A percentile compares a stretch with the other conserved stretches of the same genome.
phyloP scores from a whole-genome alignment of 2,888 invertebrate species.

The Anodontia alba region DNA sequence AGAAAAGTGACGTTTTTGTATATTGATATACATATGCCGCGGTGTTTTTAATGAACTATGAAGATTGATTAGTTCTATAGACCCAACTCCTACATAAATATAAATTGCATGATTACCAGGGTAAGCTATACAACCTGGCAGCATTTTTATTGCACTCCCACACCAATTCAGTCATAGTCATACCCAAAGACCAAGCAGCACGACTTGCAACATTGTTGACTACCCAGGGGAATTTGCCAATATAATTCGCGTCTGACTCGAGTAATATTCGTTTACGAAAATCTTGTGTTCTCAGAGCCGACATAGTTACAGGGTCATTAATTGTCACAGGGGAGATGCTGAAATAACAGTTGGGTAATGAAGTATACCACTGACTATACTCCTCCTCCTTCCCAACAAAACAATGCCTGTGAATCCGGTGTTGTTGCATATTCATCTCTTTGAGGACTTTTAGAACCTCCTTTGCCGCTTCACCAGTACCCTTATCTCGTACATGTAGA shows the following conservation, averaged over 20 bases:
- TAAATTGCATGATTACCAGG: background rate
- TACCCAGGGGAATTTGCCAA: background rate
- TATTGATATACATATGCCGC: no score
- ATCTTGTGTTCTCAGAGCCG: background rate
- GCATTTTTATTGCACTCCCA: background rate
- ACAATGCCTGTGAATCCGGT: background rate
- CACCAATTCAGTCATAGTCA: background rate
- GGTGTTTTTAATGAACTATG: no score
- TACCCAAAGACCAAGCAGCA: background rate
- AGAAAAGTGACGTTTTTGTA: no score
- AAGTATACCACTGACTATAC: background rate
- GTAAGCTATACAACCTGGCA: constrained; percentile 1
- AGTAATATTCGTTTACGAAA: background rate
- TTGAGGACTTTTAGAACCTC: background rate
- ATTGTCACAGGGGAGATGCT: background rate
- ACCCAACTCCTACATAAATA: no score
- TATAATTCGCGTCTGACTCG: background rate
- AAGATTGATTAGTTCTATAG: no score
- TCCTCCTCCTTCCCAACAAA: background rate
- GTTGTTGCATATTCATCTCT: background rate
- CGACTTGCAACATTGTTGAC: background rate
- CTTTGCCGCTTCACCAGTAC: background rate
- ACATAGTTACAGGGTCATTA: background rate
- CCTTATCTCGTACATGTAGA: constrained; percentile 7
- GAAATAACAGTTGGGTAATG: no score